Base-by-base conservation (phyloP, 2,888 invertebrate genomes). In the Melieria crassipennis region DNA sequence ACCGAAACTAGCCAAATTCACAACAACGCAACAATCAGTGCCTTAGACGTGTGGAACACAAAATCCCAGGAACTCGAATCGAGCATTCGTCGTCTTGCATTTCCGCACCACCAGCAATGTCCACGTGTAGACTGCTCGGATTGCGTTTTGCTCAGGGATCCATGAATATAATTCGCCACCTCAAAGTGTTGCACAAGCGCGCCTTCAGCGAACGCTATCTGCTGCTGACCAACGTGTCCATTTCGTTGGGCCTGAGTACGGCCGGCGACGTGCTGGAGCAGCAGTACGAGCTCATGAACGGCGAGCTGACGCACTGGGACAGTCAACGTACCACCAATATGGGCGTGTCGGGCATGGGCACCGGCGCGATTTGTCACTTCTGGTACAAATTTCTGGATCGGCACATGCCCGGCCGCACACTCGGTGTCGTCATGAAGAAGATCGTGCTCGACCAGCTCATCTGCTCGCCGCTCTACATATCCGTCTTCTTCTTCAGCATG, bases 321-420 rank as follows among this genome's bases (percentile, higher is more conserved):
- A 81, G 81, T 5, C 82, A 80, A 30, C 89, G 97, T 73, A 93
- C 94, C 0, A 83, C 86, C 16, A 91, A 95, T 73, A 95, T 97
- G 93, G 91, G 92, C 4, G 85, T 91, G 46, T 92, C 94, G 7
- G 97, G 96, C 3, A 87, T 91, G 62, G 89, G 92, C 4, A 91
- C 95, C 5, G 97, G 96, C 43, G 85, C 93, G 7, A 88, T 95
- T 46, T 93, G 94, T 80, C 97, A 97, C 83, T 91, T 92, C 83
- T 97, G 96, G 95, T 97, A 97, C 83, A 89, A 90, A 71, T 88
- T 91, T 75, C 87, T 97, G 71, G 97, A 97, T 82, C 88, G 87
- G 79, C 86, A 89, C 75, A 86, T 95, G 52, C 91, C 94, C 1
- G 95, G 94, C 1, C 89, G 91, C 78, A 88, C 91, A 0, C 80